Evolutionary conservation across 1,140 invertebrate genomes (phyloP), one percentile per base, ranked within the genome.

Genomic region (Dermatophagoides farinae): DNA sequence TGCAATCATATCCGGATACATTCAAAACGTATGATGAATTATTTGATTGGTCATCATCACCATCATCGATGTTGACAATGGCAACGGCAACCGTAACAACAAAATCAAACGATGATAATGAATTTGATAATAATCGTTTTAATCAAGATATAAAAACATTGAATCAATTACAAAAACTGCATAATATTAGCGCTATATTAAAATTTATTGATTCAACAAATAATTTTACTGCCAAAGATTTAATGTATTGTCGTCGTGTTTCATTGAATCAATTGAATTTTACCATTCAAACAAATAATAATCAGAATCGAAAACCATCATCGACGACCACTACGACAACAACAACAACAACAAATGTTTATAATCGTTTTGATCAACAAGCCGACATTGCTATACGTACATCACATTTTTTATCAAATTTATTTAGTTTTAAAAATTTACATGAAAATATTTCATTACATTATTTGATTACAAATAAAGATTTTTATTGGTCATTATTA

Each of bases 401-500:
- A 31, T 58, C 65, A 47, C 62, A 65, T 23, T 40, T 66, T 41
- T 62, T 66, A 11, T 61, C 60, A 20, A 61, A 65, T 46, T 55
- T 65, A 18, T 66, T 66, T 46, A 60, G 41, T 64, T 31, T 31
- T 31, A 9, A 50, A 18, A 31, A 46, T 61, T 18, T 50, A 47
- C 57, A 50, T 38, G 16, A 18, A 9, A 60, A 60, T 23, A 8
- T 22, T 18, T 60, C 58, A 16, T 40, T 60, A 18, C 58, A 46
- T 31, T 38, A 43, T 37, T 23, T 58, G 39, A 22, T 62, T 6
- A 39, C 55, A 10, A 41, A 66, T 38, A 50, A 61, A 54, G 63
- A 59, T 20, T 67, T 67, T 47, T 64, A 62, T 40, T 63, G 62
- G 55, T 63, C 66, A 14, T 39, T 67, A 39, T 44, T 63, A 0